Base-by-base conservation (phyloP, 1,140 invertebrate genomes). In the Halictus rubicundus region DNA sequence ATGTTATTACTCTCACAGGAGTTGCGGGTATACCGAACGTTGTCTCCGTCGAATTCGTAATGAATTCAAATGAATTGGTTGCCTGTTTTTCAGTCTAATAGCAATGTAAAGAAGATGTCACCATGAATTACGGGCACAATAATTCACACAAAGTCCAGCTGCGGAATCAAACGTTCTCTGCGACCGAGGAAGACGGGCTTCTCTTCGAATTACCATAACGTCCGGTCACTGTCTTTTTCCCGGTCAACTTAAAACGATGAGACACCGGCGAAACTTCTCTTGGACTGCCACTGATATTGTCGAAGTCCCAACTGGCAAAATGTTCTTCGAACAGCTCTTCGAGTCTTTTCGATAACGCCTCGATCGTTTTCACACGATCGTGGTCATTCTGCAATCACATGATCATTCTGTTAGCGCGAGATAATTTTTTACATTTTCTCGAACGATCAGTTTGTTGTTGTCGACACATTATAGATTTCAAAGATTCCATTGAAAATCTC, bases 291-390 rank as follows among this genome's bases (percentile, higher is more conserved):
- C 59, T 83, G 59, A 86, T 77, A 59, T 80, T 85, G 10, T 88
- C 88, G 14, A 87, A 83, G 25, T 88, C 85, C 84, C 85, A 88
- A 64, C 82, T 88, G 19, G 82, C 42, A 65, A 90, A 89, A 81
- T 90, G 87, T 74, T 89, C 85, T 32, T 89, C 75, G 54, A 90
- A 75, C 21, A 89, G 72, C 19, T 89, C 84, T 54, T 90, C 89
- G 25, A 90, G 71, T 70, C 87, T 89, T 68, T 82, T 89, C 16
- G 89, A 89, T 0, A 90, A 57, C 32, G 27, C 57, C 27, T 90
- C 89, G n/a, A 89, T 89, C 23, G 82, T 87, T 37, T 78, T 87
- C 27, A 70, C 81, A 42, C 78, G 81, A 71, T 90, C 87, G 23
- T 77, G 71, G 52, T 89, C 77, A 14, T 89, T 83, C 89, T 90